phyloP scores from a whole-genome alignment of 2,797 vertebrate species.

The Kryptopterus vitreolus region DNA sequence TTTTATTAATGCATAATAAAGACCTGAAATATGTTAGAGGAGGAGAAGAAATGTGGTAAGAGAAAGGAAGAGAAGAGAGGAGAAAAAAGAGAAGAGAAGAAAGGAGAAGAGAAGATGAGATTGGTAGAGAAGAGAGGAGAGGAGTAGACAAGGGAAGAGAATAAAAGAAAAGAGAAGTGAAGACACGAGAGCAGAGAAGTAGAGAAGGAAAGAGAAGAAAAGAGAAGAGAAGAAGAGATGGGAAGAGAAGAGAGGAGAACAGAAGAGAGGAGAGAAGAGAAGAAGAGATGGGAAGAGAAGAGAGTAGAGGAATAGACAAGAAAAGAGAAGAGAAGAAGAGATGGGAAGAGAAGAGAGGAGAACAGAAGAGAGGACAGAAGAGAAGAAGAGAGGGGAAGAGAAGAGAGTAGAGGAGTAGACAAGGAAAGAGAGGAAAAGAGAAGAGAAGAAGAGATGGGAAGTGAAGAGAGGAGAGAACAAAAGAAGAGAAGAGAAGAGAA shows the following conservation, averaged over 20 bases:
- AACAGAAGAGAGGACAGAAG: too few relatives aligned
- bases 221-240: neutral
- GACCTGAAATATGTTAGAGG: neutral
- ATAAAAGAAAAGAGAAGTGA: neutral
- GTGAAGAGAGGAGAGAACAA: neutral
- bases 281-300: neutral
- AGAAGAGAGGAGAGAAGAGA: neutral
- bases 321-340: neutral
- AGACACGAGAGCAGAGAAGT: too few relatives aligned
- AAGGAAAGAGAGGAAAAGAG: too few relatives aligned
- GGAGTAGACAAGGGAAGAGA: too few relatives aligned
- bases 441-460: neutral
- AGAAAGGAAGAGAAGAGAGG: neutral
- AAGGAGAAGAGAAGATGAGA: neutral
- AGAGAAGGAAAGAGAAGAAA: too few relatives aligned
- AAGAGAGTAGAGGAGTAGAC: too few relatives aligned
- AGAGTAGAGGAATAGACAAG: neutral
- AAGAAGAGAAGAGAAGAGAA: neutral
- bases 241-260: neutral
- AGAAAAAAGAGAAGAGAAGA: constrained; percentile 10
- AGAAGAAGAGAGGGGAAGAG: neutral
- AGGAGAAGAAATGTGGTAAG: neutral
- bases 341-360: neutral
- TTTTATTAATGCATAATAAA: neutral
- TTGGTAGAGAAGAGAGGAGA: neutral